A percentile compares a stretch with the other conserved stretches of the same genome.
These are phyloP conservation scores for Chlorocebus sabaeus DNA, from an alignment of 2,113 vertebrate genomes.

Conservation along the genomic window DNA sequence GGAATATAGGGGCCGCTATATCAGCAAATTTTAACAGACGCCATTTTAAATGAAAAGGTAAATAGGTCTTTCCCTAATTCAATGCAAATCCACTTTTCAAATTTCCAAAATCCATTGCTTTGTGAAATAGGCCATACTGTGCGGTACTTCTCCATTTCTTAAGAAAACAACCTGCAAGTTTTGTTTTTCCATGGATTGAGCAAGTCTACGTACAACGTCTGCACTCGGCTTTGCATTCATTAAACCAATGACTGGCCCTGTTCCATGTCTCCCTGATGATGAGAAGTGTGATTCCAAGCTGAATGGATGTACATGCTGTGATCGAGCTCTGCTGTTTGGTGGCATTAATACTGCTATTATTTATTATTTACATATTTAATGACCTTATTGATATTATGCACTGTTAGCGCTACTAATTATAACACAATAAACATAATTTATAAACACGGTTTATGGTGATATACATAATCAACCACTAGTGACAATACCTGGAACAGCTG, in stretches of 20 bases:
- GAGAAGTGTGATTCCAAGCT: constrained; percentile 61
- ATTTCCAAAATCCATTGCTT: neutral
- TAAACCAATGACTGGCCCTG: constrained; percentile 52
- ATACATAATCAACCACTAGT: constrained; percentile 51
- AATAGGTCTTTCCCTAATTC: neutral
- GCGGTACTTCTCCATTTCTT: neutral
- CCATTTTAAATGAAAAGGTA: neutral
- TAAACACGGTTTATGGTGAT: constrained; percentile 58
- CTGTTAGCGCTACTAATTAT: constrained; percentile 79
- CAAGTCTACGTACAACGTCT: constrained; percentile 4
- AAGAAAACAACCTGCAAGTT: neutral
- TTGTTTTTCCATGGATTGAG: neutral
- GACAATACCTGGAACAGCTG: constrained; percentile 62
- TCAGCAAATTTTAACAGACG: neutral
- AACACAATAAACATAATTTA: constrained; percentile 79
- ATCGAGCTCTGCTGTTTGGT: constrained; percentile 45
- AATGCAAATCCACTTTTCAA: neutral
- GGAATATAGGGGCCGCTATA: neutral
- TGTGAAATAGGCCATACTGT: neutral
- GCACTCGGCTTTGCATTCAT: constrained; percentile 31
- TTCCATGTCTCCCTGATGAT: constrained; percentile 49
- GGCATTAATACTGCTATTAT: constrained; percentile 77
- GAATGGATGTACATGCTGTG: constrained; percentile 53
- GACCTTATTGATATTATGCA: constrained; percentile 77
- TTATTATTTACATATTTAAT: constrained; percentile 83